phyloP scores from a whole-genome alignment of 23 tunicate genomes.

The Ciona savignyi region DNA sequence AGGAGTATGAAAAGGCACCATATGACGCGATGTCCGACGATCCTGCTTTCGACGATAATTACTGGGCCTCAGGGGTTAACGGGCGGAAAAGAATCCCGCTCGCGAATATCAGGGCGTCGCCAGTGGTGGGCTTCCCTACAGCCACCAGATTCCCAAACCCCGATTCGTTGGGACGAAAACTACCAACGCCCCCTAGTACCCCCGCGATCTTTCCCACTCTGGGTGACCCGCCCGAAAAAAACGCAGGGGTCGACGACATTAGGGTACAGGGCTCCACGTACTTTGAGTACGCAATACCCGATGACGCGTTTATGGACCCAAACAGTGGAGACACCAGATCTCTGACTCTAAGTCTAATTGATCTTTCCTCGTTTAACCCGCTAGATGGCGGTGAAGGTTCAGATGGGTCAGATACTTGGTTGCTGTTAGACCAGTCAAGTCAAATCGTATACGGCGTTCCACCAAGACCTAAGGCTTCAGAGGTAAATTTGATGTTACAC shows the following conservation, averaged over 20 bases:
- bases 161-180: neutral
- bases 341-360: slow-evolving; percentile 10
- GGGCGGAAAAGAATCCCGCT: slow-evolving; percentile 5
- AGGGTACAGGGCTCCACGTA: slow-evolving; percentile 23
- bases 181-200: neutral
- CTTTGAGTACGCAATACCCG: slow-evolving; percentile 48
- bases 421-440: slow-evolving; percentile 20
- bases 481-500: neutral
- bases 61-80: neutral
- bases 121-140: neutral
- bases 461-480: neutral
- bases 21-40: neutral
- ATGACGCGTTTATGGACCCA: slow-evolving; percentile 32
- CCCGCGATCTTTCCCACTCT: neutral
- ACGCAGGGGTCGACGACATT: slow-evolving; percentile 36
- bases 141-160: neutral
- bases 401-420: slow-evolving; percentile 18
- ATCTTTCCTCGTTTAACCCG: neutral
- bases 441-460: slow-evolving; percentile 62
- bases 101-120: neutral
- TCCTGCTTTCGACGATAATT: neutral
- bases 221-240: slow-evolving; percentile 28
- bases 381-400: neutral
- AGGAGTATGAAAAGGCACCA: neutral
- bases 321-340: slow-evolving; percentile 41